phyloP scores from a whole-genome alignment of 2,113 vertebrate species.

The Channa maculata region DNA sequence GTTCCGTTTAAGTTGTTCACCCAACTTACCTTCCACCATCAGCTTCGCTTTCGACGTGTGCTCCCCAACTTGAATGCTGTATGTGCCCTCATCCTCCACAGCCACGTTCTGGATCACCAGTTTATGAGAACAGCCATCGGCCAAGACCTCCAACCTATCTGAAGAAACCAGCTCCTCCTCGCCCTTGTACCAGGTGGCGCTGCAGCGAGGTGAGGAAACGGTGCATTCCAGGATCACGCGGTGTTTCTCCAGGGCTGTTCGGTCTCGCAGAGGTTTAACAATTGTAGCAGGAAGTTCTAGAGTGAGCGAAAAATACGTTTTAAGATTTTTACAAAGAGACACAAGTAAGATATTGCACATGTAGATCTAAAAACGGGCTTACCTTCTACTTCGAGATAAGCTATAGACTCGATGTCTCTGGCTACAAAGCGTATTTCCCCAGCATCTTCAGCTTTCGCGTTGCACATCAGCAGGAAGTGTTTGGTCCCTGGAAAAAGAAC shows the following conservation, averaged over 20 bases:
- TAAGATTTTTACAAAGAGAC: neutral
- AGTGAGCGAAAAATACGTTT: accelerated
- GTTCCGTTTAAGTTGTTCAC: neutral
- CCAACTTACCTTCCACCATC: constrained; percentile 89
- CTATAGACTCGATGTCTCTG: constrained; percentile 82
- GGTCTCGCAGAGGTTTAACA: constrained; percentile 90
- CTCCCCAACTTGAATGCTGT: constrained; percentile 87
- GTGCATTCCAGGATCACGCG: constrained; percentile 93
- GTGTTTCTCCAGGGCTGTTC: constrained; percentile 90
- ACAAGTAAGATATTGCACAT: neutral
- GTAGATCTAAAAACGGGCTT: neutral
- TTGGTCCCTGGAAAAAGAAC: constrained; percentile 83
- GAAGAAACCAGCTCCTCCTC: constrained; percentile 83
- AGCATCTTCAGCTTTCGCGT: constrained; percentile 84
- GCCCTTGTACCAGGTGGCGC: constrained; percentile 88
- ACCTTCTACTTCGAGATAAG: constrained; percentile 90
- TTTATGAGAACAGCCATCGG: constrained; percentile 89
- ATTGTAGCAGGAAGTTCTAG: constrained; percentile 91
- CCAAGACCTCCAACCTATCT: constrained; percentile 88
- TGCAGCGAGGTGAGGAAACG: constrained; percentile 84
- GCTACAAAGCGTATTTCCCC: constrained; percentile 89
- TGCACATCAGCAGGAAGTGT: constrained; percentile 91
- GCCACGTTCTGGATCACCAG: constrained; percentile 88
- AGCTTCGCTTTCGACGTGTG: constrained; percentile 88
- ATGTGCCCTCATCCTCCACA: constrained; percentile 89